Evolutionary conservation across 2,113 vertebrate genomes (phyloP).

Genomic region (Chinchilla lanigera): DNA sequence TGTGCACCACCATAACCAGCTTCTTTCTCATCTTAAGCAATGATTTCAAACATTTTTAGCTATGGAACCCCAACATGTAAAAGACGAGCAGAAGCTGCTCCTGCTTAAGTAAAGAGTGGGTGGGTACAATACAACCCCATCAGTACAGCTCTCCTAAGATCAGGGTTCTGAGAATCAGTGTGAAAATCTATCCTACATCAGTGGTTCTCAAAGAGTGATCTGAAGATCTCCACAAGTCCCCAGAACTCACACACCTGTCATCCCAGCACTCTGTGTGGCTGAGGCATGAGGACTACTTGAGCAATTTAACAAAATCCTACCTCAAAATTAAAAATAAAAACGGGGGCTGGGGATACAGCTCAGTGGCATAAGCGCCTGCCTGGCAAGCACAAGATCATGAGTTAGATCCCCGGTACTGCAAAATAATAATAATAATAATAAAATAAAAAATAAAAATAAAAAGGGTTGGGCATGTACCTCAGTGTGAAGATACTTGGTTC

Average conservation of each 20-base stretch:
- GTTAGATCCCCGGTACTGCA: no score
- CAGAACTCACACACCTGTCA: background rate
- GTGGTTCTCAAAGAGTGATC: background rate
- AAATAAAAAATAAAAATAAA: background rate
- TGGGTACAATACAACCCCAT: background rate
- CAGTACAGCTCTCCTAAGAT: background rate
- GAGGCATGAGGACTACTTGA: background rate
- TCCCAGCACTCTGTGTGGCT: background rate
- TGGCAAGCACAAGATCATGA: no score
- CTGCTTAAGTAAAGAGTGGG: background rate
- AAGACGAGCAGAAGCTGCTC: conserved; percentile 2
- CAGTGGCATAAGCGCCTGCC: no score
- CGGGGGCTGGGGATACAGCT: no score
- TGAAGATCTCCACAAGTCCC: background rate
- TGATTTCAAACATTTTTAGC: conserved; percentile 16
- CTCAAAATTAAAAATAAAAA: background rate
- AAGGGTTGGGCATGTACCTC: background rate
- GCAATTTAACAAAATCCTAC: background rate
- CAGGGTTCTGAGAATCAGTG: background rate
- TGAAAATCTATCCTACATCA: conserved; percentile 22
- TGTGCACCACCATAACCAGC: background rate
- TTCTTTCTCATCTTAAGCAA: background rate
- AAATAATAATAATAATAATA: no score
- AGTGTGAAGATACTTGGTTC: background rate
- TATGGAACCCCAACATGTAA: background rate